Evolutionary conservation across 2,797 vertebrate species (phyloP).

Genomic region (Melanotaenia parkinsoni): DNA sequence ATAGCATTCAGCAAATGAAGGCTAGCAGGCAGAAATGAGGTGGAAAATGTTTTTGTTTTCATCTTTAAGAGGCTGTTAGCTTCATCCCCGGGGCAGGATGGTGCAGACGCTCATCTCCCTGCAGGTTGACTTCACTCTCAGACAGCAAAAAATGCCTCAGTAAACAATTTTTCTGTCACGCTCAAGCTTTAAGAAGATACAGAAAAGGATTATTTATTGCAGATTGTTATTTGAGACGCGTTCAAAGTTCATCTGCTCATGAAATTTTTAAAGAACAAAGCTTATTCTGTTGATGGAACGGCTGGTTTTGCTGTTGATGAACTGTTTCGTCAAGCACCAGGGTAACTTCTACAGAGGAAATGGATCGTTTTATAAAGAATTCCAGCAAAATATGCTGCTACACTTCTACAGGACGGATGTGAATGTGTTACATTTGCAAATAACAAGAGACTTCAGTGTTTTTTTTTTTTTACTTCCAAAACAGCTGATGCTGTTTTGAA

Average conservation of each 20-base stretch:
- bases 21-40: constrained; percentile 28
- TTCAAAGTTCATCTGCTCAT: background rate
- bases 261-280: background rate
- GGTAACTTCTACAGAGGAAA: background rate
- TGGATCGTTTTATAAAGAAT: background rate
- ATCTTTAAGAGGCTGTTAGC: constrained; percentile 36
- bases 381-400: background rate
- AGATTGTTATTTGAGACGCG: background rate
- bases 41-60: constrained; percentile 47
- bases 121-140: constrained; percentile 13
- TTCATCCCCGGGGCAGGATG: constrained; percentile 27
- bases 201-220: background rate
- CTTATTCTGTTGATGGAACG: background rate
- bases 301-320: background rate
- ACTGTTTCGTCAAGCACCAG: background rate
- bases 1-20: background rate
- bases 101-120: constrained; percentile 23
- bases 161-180: constrained; percentile 5
- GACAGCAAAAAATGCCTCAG: background rate
- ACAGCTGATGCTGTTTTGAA: background rate
- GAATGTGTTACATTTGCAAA: background rate
- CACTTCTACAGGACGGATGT: background rate
- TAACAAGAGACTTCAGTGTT: background rate
- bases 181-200: background rate
- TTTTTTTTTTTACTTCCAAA: background rate